Evolutionary conservation across 2,888 invertebrate species (phyloP).

Genomic region (Temnothorax ravouxi): DNA sequence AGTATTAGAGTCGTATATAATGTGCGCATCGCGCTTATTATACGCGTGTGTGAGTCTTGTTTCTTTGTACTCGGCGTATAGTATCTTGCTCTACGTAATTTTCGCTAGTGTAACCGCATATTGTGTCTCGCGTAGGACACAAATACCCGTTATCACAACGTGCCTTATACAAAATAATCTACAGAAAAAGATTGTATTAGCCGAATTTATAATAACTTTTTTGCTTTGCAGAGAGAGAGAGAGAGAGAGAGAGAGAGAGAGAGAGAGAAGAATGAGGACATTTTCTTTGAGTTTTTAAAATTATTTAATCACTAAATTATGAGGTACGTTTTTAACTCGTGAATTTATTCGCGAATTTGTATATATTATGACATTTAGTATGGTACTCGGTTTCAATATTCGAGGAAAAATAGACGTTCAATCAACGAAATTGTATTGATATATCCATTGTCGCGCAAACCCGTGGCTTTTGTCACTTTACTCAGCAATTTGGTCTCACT

Average conservation of each 20-base stretch:
- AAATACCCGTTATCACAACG: conserved; percentile 15
- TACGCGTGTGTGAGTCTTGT: background rate
- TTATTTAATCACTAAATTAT: background rate
- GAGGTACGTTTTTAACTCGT: background rate
- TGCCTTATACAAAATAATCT: conserved; percentile 3
- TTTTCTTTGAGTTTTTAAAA: background rate
- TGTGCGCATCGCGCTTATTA: conserved; percentile 50
- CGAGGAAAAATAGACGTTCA: background rate
- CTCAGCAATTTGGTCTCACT: conserved; percentile 70
- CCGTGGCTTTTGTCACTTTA: conserved; percentile 61
- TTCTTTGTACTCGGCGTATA: background rate
- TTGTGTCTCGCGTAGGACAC: background rate
- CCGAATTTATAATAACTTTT: conserved; percentile 15
- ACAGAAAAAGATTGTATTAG: background rate
- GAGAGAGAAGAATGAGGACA: too few relatives aligned
- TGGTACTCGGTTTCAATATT: conserved; percentile 1
- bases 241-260: too few relatives aligned
- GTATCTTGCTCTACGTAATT: conserved; percentile 37
- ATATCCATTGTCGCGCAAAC: conserved; percentile 38
- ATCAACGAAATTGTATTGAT: conserved; percentile 36
- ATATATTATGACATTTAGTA: background rate
- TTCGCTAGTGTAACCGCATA: conserved; percentile 36
- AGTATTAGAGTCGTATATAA: conserved; percentile 38
- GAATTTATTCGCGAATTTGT: background rate
- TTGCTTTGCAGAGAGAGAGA: background rate